Percentiles rank a stretch among this genome's conserved stretches.
These are phyloP conservation scores for Phania funesta DNA, from an alignment of 2,888 invertebrate species.

Conservation along the genomic window DNA sequence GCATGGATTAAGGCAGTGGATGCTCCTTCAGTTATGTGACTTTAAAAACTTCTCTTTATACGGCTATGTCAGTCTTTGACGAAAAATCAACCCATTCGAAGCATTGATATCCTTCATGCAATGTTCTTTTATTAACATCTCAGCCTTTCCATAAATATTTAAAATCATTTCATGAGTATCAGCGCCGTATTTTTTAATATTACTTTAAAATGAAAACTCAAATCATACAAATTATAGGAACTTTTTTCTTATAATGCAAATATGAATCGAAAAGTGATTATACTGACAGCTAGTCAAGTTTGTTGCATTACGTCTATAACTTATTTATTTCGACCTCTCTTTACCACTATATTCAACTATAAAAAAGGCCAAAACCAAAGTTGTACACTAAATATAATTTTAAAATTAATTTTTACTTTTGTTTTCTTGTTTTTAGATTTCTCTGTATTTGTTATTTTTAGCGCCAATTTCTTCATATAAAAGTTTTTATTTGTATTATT, in stretches of 20 bases:
- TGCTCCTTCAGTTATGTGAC: too few relatives aligned
- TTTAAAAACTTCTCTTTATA: too few relatives aligned
- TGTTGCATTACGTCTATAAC: not conserved
- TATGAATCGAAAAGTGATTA: not conserved
- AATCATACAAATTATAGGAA: too few relatives aligned
- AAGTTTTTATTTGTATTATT: slow-evolving; percentile 50
- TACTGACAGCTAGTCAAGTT: not conserved
- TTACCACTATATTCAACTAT: not conserved
- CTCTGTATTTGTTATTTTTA: slow-evolving; percentile 42
- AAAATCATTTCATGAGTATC: too few relatives aligned
- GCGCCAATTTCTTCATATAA: slow-evolving; percentile 25
- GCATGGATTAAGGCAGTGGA: too few relatives aligned
- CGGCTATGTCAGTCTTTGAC: too few relatives aligned
- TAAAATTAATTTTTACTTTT: slow-evolving; percentile 5
- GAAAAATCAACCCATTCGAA: too few relatives aligned
- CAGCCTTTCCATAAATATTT: too few relatives aligned
- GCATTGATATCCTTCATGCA: too few relatives aligned
- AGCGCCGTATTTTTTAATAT: too few relatives aligned
- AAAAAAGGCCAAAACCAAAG: not conserved
- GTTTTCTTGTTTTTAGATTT: not conserved
- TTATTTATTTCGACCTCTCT: not conserved
- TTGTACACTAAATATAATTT: not conserved
- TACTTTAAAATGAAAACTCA: too few relatives aligned
- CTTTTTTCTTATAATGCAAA: not conserved
- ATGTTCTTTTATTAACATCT: too few relatives aligned